Base-by-base conservation (phyloP, 2,888 invertebrate species). In the Agriopis marginaria region DNA sequence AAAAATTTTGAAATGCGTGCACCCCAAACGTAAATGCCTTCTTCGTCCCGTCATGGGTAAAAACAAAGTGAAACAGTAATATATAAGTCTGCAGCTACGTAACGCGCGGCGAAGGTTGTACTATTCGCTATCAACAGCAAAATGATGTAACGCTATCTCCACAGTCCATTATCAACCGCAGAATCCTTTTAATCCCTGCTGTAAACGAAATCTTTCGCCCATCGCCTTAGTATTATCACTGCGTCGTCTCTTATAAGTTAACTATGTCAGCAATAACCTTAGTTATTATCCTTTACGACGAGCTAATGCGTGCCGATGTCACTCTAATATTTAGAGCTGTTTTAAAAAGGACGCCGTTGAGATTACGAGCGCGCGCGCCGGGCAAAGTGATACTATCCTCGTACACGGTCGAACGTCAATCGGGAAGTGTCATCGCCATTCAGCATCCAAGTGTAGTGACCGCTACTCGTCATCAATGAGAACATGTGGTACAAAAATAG, bases 231-330 rank as follows among this genome's bases (percentile, higher is more conserved):
- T 85, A 85, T 85, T 88, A 87, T 82, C 85, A 84, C 82, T 86
- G 81, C 88, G 89, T 87, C 89, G 77, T 79, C 81, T 79, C 77
- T 76, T 84, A 83, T 83, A 86, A 58, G 58, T 58, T 58, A 58
- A 84, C 85, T 82, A 89, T 88, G 88, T 83, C 83, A 84, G 82
- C 85, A 87, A 89, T 92, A 92, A 92, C 92, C 93, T 93, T 89
- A 92, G 85, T 85, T 88, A 89, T 92, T 93, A 94, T 93, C 93
- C 94, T 93, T 93, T 91, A 89, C 91, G 86, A 85, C 84, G 88
- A 91, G 89, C 84, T 90, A 92, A 92, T 89, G 86, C 91, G 83
- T 85, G 82, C 82, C 83, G 87, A 87, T 89, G 91, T 88, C 91
- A 86, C 87, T 89, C 90, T 84, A 89, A 92, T 90, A 90, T 91